Conservation (phyloP, 2,888 invertebrate species). For the Azorinus chamasolen region DNA sequence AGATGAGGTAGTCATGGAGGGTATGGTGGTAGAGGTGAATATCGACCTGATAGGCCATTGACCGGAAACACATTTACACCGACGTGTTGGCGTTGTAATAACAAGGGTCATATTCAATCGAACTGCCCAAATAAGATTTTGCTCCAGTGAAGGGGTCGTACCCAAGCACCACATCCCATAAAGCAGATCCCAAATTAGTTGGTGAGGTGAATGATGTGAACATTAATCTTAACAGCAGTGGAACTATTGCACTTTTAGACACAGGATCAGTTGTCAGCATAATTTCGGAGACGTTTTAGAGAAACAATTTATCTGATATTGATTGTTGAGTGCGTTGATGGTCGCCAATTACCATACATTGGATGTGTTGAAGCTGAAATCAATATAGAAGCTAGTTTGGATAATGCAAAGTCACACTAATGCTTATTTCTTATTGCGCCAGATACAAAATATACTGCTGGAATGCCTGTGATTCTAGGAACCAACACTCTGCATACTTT, state of each 20-base stretch:
- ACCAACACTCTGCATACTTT: conserved; percentile 44
- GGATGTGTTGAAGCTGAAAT: conserved; percentile 32
- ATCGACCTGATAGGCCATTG: background rate
- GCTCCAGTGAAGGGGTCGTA: conserved; percentile 26
- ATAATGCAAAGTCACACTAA: background rate
- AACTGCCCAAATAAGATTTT: conserved; percentile 27
- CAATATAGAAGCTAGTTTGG: conserved; percentile 8
- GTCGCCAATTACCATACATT: too few relatives aligned
- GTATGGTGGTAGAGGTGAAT: background rate
- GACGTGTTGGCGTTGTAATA: conserved; percentile 8
- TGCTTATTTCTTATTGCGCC: conserved; percentile 37
- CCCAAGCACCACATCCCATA: background rate
- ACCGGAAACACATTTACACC: conserved; percentile 23
- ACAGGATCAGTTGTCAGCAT: conserved; percentile 44
- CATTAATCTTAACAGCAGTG: conserved; percentile 5
- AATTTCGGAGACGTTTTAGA: conserved; percentile 32
- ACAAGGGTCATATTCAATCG: conserved; percentile 19
- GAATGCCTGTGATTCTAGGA: conserved; percentile 44
- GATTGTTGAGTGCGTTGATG: conserved; percentile 56
- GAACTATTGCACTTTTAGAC: conserved; percentile 28
- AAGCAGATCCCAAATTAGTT: conserved; percentile 30
- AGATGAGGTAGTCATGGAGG: background rate
- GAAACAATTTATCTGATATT: conserved; percentile 15
- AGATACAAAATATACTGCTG: conserved; percentile 37
- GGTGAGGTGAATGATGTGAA: conserved; percentile 27